Base-by-base conservation (phyloP, 2,113 vertebrate genomes). In the Brachyistius frenatus region DNA sequence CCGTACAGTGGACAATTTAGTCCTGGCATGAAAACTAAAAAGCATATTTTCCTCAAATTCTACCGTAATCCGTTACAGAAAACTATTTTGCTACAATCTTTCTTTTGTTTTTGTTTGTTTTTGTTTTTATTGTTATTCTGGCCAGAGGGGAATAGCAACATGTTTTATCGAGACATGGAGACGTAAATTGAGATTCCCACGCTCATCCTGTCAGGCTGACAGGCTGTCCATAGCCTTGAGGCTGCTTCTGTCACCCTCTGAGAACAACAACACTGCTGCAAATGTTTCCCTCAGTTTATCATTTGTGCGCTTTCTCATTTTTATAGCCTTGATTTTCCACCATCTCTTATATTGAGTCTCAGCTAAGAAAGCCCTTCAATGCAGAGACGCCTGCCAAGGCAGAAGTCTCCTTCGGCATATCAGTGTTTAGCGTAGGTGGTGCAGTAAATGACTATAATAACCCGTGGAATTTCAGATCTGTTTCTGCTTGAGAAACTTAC, bases 241-340 rank as follows among this genome's bases (percentile, higher is more conserved):
- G 71, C 74, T 81, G 52, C 67, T 70, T 39, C 76, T 76, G 56
- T 79, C 80, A 82, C 54, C 60, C 79, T 83, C 67, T 55, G 44
- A 81, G 62, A 65, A 74, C 31, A 66, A 65, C 67, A 60, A 55
- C 37, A 47, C 57, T 71, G 75, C 81, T 67, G 81, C 62, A 90
- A 80, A 85, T 53, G 58, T 78, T 85, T 80, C 53, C 44, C 55
- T 61, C 68, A 61, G 46, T 64, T 77, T 87, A 64, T 83, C 69
- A 66, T 89, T 84, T 74, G 41, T 55, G 9, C 14, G 31, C 60
- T 35, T 33, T 61, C 47, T 50, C 10, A 1, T 52, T 83, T 90
- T 91, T 84, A 88, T 8, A 3, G 46, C 66, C 66, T 49, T 74
- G 41, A 83, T 77, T 88, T 88, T 89, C 63, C 75, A 52, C 54